A percentile compares a stretch with the other conserved stretches of the same genome.
Evolutionary conservation across 2,888 invertebrate genomes (phyloP).

Genomic region (Brachyopa scutellaris): DNA sequence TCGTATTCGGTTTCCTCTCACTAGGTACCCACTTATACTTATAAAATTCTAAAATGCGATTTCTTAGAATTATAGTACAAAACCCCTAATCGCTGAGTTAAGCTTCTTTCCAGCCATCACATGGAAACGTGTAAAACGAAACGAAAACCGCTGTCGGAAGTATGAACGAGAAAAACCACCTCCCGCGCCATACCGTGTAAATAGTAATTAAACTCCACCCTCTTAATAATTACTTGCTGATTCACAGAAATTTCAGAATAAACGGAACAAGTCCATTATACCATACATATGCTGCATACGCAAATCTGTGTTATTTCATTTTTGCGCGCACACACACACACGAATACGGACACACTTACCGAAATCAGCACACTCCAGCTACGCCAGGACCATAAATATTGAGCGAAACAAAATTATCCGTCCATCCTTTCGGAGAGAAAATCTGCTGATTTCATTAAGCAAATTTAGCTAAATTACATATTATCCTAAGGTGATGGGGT

Average conservation of each 20-base stretch:
- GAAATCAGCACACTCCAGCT: too few relatives aligned
- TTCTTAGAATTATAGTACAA: too few relatives aligned
- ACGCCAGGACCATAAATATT: conserved; percentile 24
- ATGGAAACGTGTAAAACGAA: too few relatives aligned
- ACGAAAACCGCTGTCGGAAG: background rate
- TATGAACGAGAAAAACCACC: background rate
- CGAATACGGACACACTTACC: background rate
- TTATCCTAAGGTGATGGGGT: conserved; percentile 43
- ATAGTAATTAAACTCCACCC: background rate
- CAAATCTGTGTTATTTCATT: conserved; percentile 22
- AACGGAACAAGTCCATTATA: conserved; percentile 35
- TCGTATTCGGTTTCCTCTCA: too few relatives aligned
- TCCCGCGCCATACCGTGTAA: background rate
- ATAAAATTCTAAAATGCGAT: too few relatives aligned
- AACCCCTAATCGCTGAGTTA: too few relatives aligned
- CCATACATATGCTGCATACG: conserved; percentile 41
- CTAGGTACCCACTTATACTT: too few relatives aligned
- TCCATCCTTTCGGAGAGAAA: conserved; percentile 35
- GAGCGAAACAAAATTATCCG: conserved; percentile 34
- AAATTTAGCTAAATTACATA: conserved; percentile 53
- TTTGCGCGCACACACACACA: conserved; percentile 1
- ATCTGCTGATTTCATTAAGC: conserved; percentile 56
- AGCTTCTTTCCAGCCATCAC: too few relatives aligned
- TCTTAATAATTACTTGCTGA: conserved; percentile 33
- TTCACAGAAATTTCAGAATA: conserved; percentile 11